phyloP scores from a whole-genome alignment of 1,140 invertebrate species.

The Lordiphosa clarofinis region DNA sequence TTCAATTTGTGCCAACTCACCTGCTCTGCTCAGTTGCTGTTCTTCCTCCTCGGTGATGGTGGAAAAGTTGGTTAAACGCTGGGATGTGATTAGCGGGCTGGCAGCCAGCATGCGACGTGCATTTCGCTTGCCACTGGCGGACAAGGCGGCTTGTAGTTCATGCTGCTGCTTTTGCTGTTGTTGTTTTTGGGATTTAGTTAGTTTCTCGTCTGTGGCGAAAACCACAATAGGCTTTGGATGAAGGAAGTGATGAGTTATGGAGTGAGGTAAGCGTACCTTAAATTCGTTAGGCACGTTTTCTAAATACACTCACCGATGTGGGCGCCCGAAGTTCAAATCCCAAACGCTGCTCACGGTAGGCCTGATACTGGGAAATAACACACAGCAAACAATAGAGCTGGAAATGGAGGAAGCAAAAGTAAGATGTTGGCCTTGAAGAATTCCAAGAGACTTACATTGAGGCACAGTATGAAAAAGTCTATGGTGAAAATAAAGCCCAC shows the following conservation, averaged over 20 bases:
- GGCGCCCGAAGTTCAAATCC: constrained; percentile 33
- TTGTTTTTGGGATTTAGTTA: constrained; percentile 43
- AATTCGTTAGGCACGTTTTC: constrained; percentile 11
- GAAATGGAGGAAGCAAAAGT: not conserved
- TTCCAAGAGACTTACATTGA: constrained; percentile 38
- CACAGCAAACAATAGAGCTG: constrained; percentile 69
- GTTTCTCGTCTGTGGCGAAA: constrained; percentile 46
- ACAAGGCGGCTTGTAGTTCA: constrained; percentile 3
- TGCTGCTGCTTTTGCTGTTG: constrained; percentile 21
- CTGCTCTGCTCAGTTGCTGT: constrained; percentile 35
- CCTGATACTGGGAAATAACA: constrained; percentile 66
- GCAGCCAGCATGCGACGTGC: constrained; percentile 44
- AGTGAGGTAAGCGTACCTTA: constrained; percentile 17
- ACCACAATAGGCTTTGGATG: constrained; percentile 43
- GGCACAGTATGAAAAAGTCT: constrained; percentile 68
- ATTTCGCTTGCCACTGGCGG: constrained; percentile 28
- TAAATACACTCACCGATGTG: constrained; percentile 41
- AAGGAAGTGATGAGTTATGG: not conserved
- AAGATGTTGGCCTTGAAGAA: no score
- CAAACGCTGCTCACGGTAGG: constrained; percentile 38
- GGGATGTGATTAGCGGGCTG: constrained; percentile 64
- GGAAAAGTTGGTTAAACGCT: constrained; percentile 61
- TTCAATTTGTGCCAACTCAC: constrained; percentile 3
- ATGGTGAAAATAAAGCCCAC: constrained; percentile 74
- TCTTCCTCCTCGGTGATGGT: constrained; percentile 73